Base-by-base conservation (phyloP, 2,113 vertebrate genomes). In the Peromyscus polionotus region DNA sequence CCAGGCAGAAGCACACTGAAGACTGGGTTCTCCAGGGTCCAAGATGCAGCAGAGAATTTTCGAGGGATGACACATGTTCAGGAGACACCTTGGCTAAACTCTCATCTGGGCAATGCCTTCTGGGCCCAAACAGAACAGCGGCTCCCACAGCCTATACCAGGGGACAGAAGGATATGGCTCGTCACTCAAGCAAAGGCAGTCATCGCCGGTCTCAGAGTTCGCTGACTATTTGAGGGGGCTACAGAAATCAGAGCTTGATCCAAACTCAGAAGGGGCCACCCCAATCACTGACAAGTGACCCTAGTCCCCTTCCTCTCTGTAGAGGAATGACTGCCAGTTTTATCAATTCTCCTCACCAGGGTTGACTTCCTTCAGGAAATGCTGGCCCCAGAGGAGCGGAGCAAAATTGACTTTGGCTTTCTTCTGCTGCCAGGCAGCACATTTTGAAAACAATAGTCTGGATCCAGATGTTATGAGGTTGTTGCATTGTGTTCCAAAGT, bases 131-230 rank as follows among this genome's bases (percentile, higher is more conserved):
- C 3, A 76, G 65, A 26, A 48, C 20, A 75, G 0, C 59, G 75
- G 51, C 79, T 22, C 54, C 96, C 1, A 95, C 67, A 42, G 70
- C 96, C 86, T 81, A 76, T 0, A 0, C 61, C 14, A 54, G 73
- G 31, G 96, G 93, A 42, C 72, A 94, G 67, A 91, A 33, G 4
- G 81, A 86, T 36, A 33, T 68, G 0, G 1, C n/a, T 91, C 48
- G 19, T 1, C 73, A 5, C 24, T 95, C 94, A 16, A 70, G 11
- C 4, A 88, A 9, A 0, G 90, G 98, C 10, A 98, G 97, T 95
- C 99, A 99, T 68, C 97, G 88, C 33, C 97, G 98, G 77, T 99
- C 99, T 42, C 88, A 99, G 97, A 99, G 99, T 31, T 96, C 99
- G 39, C 94, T 99, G 96, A 99, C 99, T 4, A 98, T 99, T 63